Conservation (phyloP, 1,140 invertebrate species). For the Hetaerina americana region DNA sequence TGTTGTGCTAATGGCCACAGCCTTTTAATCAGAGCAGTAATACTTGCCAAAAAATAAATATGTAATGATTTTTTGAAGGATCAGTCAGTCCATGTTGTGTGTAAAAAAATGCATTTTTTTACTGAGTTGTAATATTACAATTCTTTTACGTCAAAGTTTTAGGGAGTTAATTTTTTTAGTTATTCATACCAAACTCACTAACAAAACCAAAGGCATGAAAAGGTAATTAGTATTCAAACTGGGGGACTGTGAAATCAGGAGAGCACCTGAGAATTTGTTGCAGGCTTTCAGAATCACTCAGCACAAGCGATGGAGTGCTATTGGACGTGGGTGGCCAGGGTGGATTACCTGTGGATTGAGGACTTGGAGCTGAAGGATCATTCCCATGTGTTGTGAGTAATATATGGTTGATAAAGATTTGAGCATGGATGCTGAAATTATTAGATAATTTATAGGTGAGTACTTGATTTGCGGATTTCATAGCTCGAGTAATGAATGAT, state of each 20-base stretch:
- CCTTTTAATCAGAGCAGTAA: too few relatives aligned
- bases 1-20: too few relatives aligned
- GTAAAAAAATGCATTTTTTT: too few relatives aligned
- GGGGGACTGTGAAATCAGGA: slow-evolving; percentile 20
- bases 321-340: background rate
- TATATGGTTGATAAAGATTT: background rate
- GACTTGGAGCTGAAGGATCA: background rate
- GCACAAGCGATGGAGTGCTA: background rate
- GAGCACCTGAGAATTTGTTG: slow-evolving; percentile 57
- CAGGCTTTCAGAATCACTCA: slow-evolving; percentile 30
- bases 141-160: too few relatives aligned
- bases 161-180: too few relatives aligned
- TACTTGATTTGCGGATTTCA: too few relatives aligned
- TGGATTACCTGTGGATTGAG: background rate
- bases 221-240: background rate
- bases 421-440: background rate
- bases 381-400: background rate
- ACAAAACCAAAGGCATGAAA: background rate
- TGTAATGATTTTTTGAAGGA: too few relatives aligned
- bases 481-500: too few relatives aligned
- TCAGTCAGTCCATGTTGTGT: too few relatives aligned
- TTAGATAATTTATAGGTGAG: background rate
- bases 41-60: too few relatives aligned
- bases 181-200: too few relatives aligned
- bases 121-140: too few relatives aligned